Evolutionary conservation across 2,888 invertebrate species (phyloP).

Genomic region (Allygus modestus): DNA sequence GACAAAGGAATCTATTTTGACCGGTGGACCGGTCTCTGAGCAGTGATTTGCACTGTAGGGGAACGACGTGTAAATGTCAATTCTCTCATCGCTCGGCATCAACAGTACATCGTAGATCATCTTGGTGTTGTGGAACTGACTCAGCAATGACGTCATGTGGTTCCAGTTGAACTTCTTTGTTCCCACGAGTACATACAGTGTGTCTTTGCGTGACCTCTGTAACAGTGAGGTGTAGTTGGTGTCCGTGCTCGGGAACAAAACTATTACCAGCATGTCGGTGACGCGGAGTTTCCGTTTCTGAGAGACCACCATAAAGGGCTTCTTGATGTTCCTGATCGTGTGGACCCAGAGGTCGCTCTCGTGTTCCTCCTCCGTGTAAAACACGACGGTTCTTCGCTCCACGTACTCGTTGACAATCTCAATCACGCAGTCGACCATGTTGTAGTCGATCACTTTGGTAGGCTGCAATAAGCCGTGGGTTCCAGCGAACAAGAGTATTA

Average conservation of each 20-base stretch:
- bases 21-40: constrained; percentile 66
- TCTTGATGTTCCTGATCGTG: constrained; percentile 39
- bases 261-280: constrained; percentile 18
- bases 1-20: constrained; percentile 67
- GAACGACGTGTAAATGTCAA: constrained; percentile 68
- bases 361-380: constrained; percentile 39
- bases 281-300: neutral
- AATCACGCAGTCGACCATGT: constrained; percentile 45
- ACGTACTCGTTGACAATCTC: constrained; percentile 31
- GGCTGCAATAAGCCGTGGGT: neutral
- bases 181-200: constrained; percentile 8
- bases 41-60: constrained; percentile 69
- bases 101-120: constrained; percentile 49
- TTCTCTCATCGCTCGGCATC: constrained; percentile 33
- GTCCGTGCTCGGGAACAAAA: constrained; percentile 23
- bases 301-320: constrained; percentile 54
- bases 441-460: neutral
- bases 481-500: neutral
- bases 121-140: constrained; percentile 52
- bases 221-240: constrained; percentile 20
- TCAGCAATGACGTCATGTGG: neutral
- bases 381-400: constrained; percentile 36
- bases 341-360: constrained; percentile 45
- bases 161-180: neutral
- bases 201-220: constrained; percentile 31